phyloP scores from a whole-genome alignment of 2,888 invertebrate species.

The Heliconius cydno region DNA sequence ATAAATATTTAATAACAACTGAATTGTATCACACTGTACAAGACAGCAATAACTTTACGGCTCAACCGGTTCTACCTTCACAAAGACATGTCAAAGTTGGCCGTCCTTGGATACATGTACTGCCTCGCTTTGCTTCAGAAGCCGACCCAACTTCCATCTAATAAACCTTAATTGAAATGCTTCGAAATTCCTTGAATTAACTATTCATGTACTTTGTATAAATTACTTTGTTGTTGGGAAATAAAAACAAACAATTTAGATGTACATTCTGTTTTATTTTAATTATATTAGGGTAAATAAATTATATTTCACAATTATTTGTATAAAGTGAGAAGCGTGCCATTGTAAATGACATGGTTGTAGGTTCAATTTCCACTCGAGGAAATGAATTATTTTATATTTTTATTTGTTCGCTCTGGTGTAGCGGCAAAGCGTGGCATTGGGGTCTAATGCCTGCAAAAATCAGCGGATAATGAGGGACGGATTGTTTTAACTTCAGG shows the following conservation, averaged over 20 bases:
- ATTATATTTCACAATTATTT: not conserved
- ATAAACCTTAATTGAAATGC: slow-evolving; percentile 31
- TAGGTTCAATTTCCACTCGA: not conserved
- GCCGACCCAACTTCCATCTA: slow-evolving; percentile 5
- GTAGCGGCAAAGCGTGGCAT: not conserved
- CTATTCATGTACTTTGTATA: slow-evolving; percentile 21
- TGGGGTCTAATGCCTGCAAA: no score
- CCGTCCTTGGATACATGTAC: slow-evolving; percentile 14
- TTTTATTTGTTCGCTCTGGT: not conserved
- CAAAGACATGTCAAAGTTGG: slow-evolving; percentile 22
- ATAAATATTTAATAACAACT: not conserved
- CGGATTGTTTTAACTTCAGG: no score
- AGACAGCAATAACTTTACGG: slow-evolving; percentile 13
- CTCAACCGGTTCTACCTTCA: not conserved
- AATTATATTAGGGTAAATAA: not conserved
- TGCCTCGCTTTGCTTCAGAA: slow-evolving; percentile 6
- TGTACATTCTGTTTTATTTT: not conserved
- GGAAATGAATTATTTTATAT: not conserved
- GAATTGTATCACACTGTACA: not conserved
- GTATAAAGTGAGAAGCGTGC: not conserved
- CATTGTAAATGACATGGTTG: not conserved
- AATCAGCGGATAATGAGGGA: no score
- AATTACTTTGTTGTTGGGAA: slow-evolving; percentile 21
- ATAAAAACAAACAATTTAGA: slow-evolving; percentile 12
- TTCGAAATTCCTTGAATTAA: slow-evolving; percentile 21